Conservation (phyloP, 1,140 invertebrate genomes). For the Nephila pilipes region DNA sequence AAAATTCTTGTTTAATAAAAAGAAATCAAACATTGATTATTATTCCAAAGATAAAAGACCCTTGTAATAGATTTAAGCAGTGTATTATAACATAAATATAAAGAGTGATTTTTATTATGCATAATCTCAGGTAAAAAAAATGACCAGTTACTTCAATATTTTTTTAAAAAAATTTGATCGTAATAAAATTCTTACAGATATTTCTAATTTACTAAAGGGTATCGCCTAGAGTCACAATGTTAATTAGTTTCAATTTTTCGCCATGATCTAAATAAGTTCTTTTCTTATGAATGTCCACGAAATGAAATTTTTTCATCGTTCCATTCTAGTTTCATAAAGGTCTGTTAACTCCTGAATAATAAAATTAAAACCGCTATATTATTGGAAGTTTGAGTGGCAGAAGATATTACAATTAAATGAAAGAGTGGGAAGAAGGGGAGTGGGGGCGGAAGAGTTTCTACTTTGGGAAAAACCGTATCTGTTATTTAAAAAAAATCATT, state of each 20-base stretch:
- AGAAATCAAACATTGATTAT: too few relatives aligned
- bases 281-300: not conserved
- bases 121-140: too few relatives aligned
- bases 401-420: conserved; percentile 1
- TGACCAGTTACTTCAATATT: not conserved
- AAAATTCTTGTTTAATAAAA: too few relatives aligned
- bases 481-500: conserved; percentile 3
- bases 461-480: not conserved
- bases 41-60: too few relatives aligned
- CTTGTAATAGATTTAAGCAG: too few relatives aligned
- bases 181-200: not conserved
- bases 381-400: not conserved
- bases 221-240: not conserved
- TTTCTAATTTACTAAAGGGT: not conserved
- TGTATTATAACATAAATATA: too few relatives aligned
- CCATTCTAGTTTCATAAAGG: not conserved
- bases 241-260: conserved; percentile 18
- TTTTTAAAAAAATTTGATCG: not conserved
- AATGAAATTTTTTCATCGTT: not conserved
- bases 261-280: not conserved
- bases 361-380: not conserved
- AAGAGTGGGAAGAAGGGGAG: not conserved
- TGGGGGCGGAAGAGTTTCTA: too few relatives aligned
- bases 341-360: not conserved
- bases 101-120: too few relatives aligned